Evolutionary conservation across 2,113 vertebrate species (phyloP).

Genomic region (Lichenostomus cassidix): DNA sequence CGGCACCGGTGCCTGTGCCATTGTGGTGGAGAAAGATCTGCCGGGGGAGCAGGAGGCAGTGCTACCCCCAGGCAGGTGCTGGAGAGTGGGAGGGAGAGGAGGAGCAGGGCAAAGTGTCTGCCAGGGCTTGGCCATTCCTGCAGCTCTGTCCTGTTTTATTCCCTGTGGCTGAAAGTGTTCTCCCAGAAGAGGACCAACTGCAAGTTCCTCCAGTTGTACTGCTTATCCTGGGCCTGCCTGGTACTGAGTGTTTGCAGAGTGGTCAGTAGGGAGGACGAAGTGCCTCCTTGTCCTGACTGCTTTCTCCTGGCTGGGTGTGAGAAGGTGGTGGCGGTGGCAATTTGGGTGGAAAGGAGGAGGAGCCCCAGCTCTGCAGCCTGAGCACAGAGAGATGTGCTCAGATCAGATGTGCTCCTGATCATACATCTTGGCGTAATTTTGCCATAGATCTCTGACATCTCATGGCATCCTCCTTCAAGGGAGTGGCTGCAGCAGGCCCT

Average conservation of each 20-base stretch:
- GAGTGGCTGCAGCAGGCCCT: neutral
- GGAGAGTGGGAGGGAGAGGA: neutral
- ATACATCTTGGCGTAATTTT: rapidly evolving
- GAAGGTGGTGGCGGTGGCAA: rapidly evolving
- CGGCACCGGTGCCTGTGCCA: rapidly evolving
- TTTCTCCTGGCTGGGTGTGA: neutral
- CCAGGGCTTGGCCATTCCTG: neutral
- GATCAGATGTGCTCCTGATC: neutral
- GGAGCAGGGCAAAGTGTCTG: neutral
- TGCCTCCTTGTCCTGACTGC: rapidly evolving
- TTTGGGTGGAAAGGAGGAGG: rapidly evolving
- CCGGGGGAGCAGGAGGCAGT: neutral
- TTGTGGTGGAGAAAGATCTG: neutral
- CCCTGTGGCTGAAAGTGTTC: rapidly evolving
- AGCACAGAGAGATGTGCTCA: too few species aligned
- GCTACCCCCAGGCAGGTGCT: neutral
- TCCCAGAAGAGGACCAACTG: rapidly evolving
- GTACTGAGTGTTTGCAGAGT: rapidly evolving
- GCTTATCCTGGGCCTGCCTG: rapidly evolving
- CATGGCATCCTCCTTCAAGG: rapidly evolving
- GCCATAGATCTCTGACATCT: rapidly evolving
- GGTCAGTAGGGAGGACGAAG: neutral
- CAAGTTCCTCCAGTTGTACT: rapidly evolving
- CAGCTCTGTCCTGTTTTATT: rapidly evolving
- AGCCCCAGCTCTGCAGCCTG: neutral